These are phyloP conservation scores for Monodelphis domestica DNA, from an alignment of 2,797 vertebrate genomes.

Conservation along the genomic window DNA sequence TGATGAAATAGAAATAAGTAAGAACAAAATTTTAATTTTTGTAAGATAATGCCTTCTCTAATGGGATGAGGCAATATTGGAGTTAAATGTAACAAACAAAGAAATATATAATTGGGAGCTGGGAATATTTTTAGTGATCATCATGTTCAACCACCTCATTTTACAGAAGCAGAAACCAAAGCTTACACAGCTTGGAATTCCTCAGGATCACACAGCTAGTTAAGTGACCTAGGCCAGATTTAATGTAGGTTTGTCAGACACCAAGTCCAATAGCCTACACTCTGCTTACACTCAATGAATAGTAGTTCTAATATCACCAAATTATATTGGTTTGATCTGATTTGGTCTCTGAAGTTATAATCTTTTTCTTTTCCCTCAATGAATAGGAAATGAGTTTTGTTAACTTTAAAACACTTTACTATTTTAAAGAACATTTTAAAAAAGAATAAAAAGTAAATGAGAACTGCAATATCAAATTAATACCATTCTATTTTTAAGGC, in stretches of 20 bases:
- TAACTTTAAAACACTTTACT: not conserved
- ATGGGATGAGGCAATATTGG: no score
- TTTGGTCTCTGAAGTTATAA: constrained; percentile 16
- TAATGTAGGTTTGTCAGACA: not conserved
- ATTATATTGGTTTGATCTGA: constrained; percentile 3
- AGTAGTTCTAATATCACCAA: constrained; percentile 19
- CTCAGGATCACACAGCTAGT: not conserved
- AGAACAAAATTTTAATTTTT: no score
- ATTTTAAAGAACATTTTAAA: not conserved
- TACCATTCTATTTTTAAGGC: not conserved
- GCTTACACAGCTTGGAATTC: not conserved
- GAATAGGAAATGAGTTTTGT: not conserved
- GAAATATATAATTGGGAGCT: no score
- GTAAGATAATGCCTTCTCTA: no score
- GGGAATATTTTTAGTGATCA: not conserved
- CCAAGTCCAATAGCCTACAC: not conserved
- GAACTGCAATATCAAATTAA: not conserved
- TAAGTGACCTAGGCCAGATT: not conserved
- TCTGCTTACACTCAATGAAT: not conserved
- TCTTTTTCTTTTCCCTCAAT: not conserved
- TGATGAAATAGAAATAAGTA: no score
- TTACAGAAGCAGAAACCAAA: not conserved
- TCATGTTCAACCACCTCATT: no score
- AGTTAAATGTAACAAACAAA: no score
- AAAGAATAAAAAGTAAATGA: not conserved